These are phyloP conservation scores for Loris lydekkerianus DNA, from an alignment of 2,797 vertebrate genomes.

Conservation along the genomic window DNA sequence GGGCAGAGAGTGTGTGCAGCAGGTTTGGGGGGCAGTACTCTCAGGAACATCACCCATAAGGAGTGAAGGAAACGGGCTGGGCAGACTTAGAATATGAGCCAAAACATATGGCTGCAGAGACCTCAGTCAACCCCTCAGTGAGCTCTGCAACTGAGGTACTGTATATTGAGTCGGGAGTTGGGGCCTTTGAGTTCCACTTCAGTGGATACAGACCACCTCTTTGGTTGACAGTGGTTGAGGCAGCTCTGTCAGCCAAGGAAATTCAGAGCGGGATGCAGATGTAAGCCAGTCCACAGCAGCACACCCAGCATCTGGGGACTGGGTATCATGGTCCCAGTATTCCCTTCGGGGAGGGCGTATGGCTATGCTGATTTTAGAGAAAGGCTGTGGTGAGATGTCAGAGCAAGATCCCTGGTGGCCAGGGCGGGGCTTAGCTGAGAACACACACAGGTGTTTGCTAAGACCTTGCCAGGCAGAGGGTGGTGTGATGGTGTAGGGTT, in stretches of 20 bases:
- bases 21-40: background rate
- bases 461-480: background rate
- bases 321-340: background rate
- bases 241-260: background rate
- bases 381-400: background rate
- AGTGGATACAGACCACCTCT: background rate
- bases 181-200: background rate
- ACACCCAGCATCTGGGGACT: too few relatives aligned
- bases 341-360: too few relatives aligned
- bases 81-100: background rate
- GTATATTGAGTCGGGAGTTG: background rate
- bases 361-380: background rate
- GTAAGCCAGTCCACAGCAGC: background rate
- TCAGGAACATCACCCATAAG: background rate
- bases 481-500: fast-evolving
- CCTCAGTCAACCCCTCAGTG: too few relatives aligned
- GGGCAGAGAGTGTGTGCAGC: background rate
- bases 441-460: background rate
- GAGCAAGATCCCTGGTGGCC: background rate
- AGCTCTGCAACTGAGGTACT: background rate
- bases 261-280: background rate
- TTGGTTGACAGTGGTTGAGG: background rate
- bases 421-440: background rate
- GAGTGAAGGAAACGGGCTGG: background rate
- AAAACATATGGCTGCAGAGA: background rate